Evolutionary conservation across 2,797 vertebrate species (phyloP).

Genomic region (Octomys mimax): DNA sequence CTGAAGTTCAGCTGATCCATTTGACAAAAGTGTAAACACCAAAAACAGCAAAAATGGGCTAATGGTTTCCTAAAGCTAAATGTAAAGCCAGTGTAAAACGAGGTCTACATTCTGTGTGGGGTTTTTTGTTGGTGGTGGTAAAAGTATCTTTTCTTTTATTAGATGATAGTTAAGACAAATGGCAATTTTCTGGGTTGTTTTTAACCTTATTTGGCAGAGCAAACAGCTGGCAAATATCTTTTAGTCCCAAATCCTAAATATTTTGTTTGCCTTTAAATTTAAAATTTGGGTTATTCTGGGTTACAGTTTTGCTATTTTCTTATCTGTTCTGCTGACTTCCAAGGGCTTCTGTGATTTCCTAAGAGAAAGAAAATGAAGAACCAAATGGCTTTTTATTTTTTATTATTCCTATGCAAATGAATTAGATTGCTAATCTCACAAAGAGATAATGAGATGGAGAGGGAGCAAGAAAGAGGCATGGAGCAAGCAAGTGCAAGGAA

Average conservation of each 20-base stretch:
- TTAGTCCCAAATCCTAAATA: neutral
- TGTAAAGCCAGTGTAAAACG: neutral
- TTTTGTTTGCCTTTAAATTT: neutral
- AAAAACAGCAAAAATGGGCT: neutral
- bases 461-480: neutral
- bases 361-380: slow-evolving; percentile 36
- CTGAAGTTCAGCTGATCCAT: neutral
- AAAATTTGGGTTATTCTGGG: neutral
- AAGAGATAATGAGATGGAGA: neutral
- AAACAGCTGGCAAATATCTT: neutral
- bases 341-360: neutral
- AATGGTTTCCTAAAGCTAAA: neutral
- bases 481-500: neutral
- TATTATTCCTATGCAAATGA: slow-evolving; percentile 27
- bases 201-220: neutral
- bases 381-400: slow-evolving; percentile 34
- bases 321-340: slow-evolving; percentile 8
- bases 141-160: neutral
- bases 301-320: neutral
- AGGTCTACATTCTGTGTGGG: neutral
- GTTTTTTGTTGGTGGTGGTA: neutral
- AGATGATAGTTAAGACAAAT: neutral
- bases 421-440: slow-evolving; percentile 22
- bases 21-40: neutral
- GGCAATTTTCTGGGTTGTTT: neutral